These are phyloP conservation scores for Drosophila mojavensis DNA, from an alignment of 1,140 invertebrate genomes.

Conservation along the genomic window DNA sequence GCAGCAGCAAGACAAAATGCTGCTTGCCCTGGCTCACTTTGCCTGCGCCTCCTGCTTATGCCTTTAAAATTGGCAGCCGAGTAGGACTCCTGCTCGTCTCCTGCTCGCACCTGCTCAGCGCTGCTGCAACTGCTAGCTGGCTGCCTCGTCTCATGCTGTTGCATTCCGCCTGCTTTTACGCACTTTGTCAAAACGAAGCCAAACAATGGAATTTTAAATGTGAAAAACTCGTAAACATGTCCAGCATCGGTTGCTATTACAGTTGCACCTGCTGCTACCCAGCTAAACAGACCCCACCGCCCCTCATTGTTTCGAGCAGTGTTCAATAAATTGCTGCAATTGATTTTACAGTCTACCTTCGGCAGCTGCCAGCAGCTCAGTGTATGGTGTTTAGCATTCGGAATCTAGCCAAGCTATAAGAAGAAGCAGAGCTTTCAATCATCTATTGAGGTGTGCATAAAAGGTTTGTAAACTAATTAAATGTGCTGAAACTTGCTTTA, in stretches of 20 bases:
- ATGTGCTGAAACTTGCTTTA: too few species aligned
- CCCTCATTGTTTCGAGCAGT: background rate
- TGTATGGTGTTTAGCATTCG: too few species aligned
- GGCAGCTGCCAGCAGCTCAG: too few species aligned
- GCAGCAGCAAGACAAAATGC: slow-evolving; percentile 46
- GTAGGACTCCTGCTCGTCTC: background rate
- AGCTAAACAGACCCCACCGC: background rate
- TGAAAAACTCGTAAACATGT: slow-evolving; percentile 63
- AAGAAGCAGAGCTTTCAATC: too few species aligned
- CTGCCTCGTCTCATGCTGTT: slow-evolving; percentile 6
- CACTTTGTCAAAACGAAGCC: slow-evolving; percentile 47
- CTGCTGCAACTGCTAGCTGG: slow-evolving; percentile 50
- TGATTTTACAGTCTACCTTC: background rate
- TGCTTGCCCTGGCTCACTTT: slow-evolving; percentile 7
- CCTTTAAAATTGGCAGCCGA: slow-evolving; percentile 56
- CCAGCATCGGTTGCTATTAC: slow-evolving; percentile 23
- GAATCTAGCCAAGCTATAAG: too few species aligned
- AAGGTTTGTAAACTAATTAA: too few species aligned
- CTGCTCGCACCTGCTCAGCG: slow-evolving; percentile 6
- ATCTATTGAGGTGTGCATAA: background rate
- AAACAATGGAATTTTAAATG: slow-evolving; percentile 80
- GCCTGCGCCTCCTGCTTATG: slow-evolving; percentile 40
- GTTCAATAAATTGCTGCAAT: background rate
- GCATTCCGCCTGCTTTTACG: slow-evolving; percentile 18
- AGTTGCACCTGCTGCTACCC: background rate